Conservation (phyloP, 37 sponge, comb jelly and placozoan species). For the Petrosia ficiformis region DNA sequence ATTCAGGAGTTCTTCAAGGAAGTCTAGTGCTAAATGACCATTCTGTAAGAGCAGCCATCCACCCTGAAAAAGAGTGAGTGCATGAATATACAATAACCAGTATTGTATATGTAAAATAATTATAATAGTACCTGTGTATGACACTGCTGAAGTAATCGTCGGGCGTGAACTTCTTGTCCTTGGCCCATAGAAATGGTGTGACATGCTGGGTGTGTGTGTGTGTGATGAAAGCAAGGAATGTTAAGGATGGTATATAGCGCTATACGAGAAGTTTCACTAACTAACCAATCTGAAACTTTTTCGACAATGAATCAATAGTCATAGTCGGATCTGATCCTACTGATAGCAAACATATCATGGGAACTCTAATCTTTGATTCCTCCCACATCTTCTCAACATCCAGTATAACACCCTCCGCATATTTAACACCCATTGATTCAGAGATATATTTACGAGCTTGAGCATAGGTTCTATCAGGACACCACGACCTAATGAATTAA, state of each 20-base stretch:
- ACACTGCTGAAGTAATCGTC: constrained; percentile 86
- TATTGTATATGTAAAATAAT: too few species aligned
- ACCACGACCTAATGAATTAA: constrained; percentile 72
- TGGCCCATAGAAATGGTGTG: constrained; percentile 97
- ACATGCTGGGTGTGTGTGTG: constrained; percentile 60
- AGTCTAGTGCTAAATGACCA: constrained; percentile 94
- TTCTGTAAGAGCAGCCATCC: constrained; percentile 99
- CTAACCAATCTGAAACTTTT: constrained; percentile 78
- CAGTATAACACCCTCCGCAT: constrained; percentile 98
- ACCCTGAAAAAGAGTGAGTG: constrained; percentile 60
- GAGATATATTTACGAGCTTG: constrained; percentile 96
- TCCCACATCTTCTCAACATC: constrained; percentile 91
- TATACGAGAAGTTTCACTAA: background rate
- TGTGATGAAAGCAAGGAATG: too few species aligned
- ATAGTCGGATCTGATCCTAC: constrained; percentile 99
- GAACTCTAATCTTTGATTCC: constrained; percentile 85
- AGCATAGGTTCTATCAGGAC: constrained; percentile 94
- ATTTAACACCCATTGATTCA: constrained; percentile 89
- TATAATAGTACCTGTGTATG: constrained; percentile 34
- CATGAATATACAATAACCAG: background rate
- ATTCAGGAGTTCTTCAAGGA: constrained; percentile 91
- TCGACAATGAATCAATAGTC: constrained; percentile 83
- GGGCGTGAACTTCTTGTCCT: constrained; percentile 98
- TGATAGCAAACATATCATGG: constrained; percentile 94
- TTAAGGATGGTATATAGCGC: too few species aligned